A percentile compares a stretch with the other conserved stretches of the same genome.
These are phyloP conservation scores for Hetaerina americana DNA, from an alignment of 1,140 invertebrate genomes.

Conservation along the genomic window DNA sequence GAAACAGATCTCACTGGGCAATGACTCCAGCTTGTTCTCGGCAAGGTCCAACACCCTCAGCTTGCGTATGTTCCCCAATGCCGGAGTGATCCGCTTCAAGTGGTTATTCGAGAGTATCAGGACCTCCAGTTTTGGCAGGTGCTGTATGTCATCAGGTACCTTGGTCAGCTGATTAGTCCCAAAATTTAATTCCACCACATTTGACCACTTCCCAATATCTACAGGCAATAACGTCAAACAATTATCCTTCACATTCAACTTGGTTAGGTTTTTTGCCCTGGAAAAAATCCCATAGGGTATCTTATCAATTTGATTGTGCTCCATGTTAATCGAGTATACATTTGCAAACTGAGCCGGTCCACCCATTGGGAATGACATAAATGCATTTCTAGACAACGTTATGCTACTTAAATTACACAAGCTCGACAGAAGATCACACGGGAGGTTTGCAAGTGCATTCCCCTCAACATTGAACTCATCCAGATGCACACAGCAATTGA, in stretches of 20 bases:
- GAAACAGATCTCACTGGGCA: conserved; percentile 91
- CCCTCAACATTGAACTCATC: conserved; percentile 99
- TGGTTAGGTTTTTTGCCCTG: conserved; percentile 83
- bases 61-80: conserved; percentile 86
- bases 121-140: conserved; percentile 88
- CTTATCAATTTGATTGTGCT: conserved; percentile 98
- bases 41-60: conserved; percentile 89
- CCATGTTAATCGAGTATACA: conserved; percentile 90
- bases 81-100: conserved; percentile 65
- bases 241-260: conserved; percentile 98
- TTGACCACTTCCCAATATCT: conserved; percentile 40
- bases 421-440: conserved; percentile 88
- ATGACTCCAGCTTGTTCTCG: conserved; percentile 85
- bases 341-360: conserved; percentile 96
- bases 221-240: conserved; percentile 80
- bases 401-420: conserved; percentile 83
- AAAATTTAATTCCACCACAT: conserved; percentile 56
- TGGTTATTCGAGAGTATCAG: conserved; percentile 93
- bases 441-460: conserved; percentile 86
- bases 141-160: conserved; percentile 94
- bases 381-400: conserved; percentile 92
- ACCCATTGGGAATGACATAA: conserved; percentile 88
- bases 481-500: conserved; percentile 90
- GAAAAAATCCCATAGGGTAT: conserved; percentile 94
- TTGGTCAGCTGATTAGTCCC: conserved; percentile 92